Evolutionary conservation across 2,113 vertebrate genomes (phyloP), one percentile per base, ranked within the genome.

Genomic region (Marcusenius ussheri): DNA sequence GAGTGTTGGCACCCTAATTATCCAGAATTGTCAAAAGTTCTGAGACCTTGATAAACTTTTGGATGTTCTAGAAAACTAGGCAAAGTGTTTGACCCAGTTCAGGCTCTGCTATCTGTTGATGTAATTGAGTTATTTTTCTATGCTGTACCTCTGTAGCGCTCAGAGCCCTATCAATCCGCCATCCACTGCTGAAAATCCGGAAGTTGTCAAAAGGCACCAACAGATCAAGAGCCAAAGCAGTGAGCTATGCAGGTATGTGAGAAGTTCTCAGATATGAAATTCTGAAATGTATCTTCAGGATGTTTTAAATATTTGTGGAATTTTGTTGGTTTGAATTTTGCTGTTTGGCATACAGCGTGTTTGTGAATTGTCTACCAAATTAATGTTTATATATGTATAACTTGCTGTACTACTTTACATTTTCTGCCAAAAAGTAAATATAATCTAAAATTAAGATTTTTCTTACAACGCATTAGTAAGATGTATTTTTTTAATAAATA

Each of bases 181-280:
- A 98, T 4, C 94, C 97, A 0, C 46, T 93, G 7, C 92, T 99
- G 70, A 98, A 98, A 94, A 92, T 95, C 8, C 96, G 97, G 3
- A 91, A 94, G 0, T 93, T 99, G 58, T 94, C 95, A 5, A 93
- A 98, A 0, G 97, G 95, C 0, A 96, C 94, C 0, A 96, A 94
- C 85, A 97, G 97, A 92, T 94, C 98, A 0, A 96, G 96, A 93
- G 89, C 93, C 62, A 97, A 96, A 91, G 98, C 97, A 0, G 85
- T 96, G 5, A 96, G 96, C 91, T 93, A 92, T n/a, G 97, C 96
- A 93, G 98, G 98, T 99, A 94, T 94, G 47, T 39, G 3, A 24
- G 5, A n/a, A 46, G 24, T 35, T 87, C 15, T 35, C 15, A 9
- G 45, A 39, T 77, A 17, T 39, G 4, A 39, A 6, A 17, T 39